Evolutionary conservation across 2,888 invertebrate species (phyloP).

Genomic region (Dryadula phaetusa): DNA sequence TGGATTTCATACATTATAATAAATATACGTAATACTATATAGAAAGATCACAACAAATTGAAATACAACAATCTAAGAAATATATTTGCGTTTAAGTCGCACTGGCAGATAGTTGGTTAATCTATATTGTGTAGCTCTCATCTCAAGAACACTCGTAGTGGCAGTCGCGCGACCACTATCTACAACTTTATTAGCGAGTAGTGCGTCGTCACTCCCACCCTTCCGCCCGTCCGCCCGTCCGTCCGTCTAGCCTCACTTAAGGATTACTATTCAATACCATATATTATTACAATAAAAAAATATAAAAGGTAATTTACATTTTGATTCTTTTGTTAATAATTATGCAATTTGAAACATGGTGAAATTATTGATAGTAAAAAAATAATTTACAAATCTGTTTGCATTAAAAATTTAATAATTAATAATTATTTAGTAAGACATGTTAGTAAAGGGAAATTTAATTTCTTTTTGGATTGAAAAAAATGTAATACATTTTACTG

Average conservation of each 20-base stretch:
- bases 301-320: background rate
- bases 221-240: no score
- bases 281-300: background rate
- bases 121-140: constrained; percentile 22
- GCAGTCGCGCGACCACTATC: constrained; percentile 18
- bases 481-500: no score
- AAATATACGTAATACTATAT: no score
- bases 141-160: constrained; percentile 19
- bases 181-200: constrained; percentile 20
- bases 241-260: constrained; percentile 8
- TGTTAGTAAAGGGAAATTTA: no score
- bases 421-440: no score
- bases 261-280: background rate
- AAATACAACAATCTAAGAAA: background rate
- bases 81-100: constrained; percentile 11
- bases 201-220: constrained; percentile 1
- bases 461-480: no score
- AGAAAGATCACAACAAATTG: no score
- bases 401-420: no score
- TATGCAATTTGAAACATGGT: no score
- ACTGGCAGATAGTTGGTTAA: constrained; percentile 15
- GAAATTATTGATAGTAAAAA: no score
- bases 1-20: no score
- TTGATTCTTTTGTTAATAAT: background rate
- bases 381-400: no score